Evolutionary conservation across 2,113 vertebrate species (phyloP), one percentile per base, ranked within the genome.

Genomic region (Cacatua alba): DNA sequence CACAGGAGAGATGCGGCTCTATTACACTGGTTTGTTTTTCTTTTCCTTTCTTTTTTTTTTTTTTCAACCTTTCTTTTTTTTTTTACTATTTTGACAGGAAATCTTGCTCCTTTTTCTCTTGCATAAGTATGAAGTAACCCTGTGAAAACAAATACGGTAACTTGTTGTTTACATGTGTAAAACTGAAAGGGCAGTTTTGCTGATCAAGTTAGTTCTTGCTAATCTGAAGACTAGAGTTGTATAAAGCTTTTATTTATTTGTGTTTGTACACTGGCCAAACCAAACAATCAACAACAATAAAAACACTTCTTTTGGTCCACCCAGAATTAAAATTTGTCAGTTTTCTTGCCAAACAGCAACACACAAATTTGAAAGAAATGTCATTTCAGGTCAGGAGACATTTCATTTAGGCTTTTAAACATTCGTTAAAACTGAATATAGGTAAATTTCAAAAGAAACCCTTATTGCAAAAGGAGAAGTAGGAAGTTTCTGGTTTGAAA

Each of bases 21-120:
- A 37, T 92, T 96, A 71, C 89, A 85, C 26, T 86, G 29, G 11
- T 76, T 95, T 97, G 94, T 92, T 97, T 95, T 96, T 82, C 80
- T 94, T 91, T 75, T 51, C 35, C 4, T 51, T 64, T 49, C 5
- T 28, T 79, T 60, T 62, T 93, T 60, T 62, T 93, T 86, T 74
- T 77, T 6, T 37, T 37, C 78, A 59, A 35, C 57, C 57, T 59
- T 59, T n/a, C 57, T 77, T 68, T 71, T 14, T 35, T 33, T 67
- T 94, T 88, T 74, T 37, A 37, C 14, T 91, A 48, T 92, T 95
- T 91, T 95, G 81, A 89, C 93, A 92, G 93, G 93, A 96, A 96
- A 88, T 95, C 88, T 88, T 62, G 3, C 55, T 95, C 39, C 29
- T 86, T 68, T 81, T 95, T 86, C 44, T 92, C 91, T 91, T 96